These are phyloP conservation scores for Poeciliopsis turneri DNA, from an alignment of 2,797 vertebrate species.

Conservation along the genomic window DNA sequence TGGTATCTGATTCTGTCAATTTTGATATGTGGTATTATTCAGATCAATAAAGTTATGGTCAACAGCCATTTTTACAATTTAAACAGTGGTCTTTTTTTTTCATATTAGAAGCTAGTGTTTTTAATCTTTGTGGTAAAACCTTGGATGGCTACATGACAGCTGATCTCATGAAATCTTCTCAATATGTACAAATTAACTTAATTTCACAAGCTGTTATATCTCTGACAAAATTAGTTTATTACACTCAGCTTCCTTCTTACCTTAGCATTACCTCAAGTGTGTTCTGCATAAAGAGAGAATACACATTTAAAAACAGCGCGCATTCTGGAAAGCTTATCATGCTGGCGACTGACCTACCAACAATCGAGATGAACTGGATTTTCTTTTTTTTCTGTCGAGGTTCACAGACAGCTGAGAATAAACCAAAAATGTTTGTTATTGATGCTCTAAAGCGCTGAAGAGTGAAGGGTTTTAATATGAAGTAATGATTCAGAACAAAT, in stretches of 20 bases:
- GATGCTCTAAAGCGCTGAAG: constrained; percentile 30
- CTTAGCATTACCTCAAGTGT: background rate
- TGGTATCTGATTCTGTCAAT: background rate
- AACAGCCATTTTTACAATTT: background rate
- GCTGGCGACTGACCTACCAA: constrained; percentile 16
- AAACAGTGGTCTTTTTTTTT: constrained; percentile 53
- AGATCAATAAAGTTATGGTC: background rate
- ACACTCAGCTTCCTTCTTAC: constrained; percentile 28
- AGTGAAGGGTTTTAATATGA: constrained; percentile 38
- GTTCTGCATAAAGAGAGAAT: constrained; percentile 36
- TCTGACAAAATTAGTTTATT: background rate
- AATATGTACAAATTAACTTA: constrained; percentile 55
- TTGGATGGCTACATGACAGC: constrained; percentile 53
- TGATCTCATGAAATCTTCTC: constrained; percentile 41
- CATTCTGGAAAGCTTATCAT: constrained; percentile 24
- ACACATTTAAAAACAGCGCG: constrained; percentile 35
- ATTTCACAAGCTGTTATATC: constrained; percentile 39
- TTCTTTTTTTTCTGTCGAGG: constrained; percentile 1
- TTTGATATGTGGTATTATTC: background rate
- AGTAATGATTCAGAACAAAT: constrained; percentile 45
- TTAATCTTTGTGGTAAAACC: constrained; percentile 50
- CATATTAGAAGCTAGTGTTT: constrained; percentile 42
- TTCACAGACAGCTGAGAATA: constrained; percentile 24
- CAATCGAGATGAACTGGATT: constrained; percentile 16
- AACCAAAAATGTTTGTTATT: constrained; percentile 27